These are phyloP conservation scores for Idaea aversata DNA, from an alignment of 2,888 invertebrate species.

Conservation along the genomic window DNA sequence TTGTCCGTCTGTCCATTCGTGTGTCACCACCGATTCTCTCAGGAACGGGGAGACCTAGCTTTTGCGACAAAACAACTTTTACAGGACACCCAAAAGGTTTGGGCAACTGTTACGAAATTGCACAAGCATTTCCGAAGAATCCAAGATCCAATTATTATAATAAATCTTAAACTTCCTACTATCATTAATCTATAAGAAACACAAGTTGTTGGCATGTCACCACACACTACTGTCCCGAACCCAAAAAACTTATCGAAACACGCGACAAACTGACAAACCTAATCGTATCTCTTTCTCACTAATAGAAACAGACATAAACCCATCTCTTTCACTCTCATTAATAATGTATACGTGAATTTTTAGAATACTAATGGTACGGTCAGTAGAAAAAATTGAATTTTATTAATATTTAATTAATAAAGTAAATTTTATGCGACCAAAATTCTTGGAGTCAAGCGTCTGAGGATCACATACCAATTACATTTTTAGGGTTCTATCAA, in stretches of 20 bases:
- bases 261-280: slow-evolving; percentile 29
- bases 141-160: slow-evolving; percentile 34
- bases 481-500: too few relatives aligned
- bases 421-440: background rate
- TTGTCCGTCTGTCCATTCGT: too few relatives aligned
- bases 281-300: slow-evolving; percentile 9
- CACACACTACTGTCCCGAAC: slow-evolving; percentile 36
- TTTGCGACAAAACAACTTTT: too few relatives aligned
- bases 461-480: too few relatives aligned
- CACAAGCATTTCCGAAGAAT: slow-evolving; percentile 26
- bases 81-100: too few relatives aligned
- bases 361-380: slow-evolving; percentile 37
- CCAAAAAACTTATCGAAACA: slow-evolving; percentile 37
- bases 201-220: slow-evolving; percentile 29
- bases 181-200: slow-evolving; percentile 27
- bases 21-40: too few relatives aligned
- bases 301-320: slow-evolving; percentile 18
- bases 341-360: slow-evolving; percentile 59
- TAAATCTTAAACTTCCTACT: slow-evolving; percentile 15
- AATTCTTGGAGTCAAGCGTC: background rate
- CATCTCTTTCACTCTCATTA: slow-evolving; percentile 55
- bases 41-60: too few relatives aligned
- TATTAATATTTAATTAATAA: background rate
- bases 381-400: slow-evolving; percentile 8
- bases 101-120: too few relatives aligned